Conservation (phyloP, 2,113 vertebrate genomes). For the Ascaphus truei region DNA sequence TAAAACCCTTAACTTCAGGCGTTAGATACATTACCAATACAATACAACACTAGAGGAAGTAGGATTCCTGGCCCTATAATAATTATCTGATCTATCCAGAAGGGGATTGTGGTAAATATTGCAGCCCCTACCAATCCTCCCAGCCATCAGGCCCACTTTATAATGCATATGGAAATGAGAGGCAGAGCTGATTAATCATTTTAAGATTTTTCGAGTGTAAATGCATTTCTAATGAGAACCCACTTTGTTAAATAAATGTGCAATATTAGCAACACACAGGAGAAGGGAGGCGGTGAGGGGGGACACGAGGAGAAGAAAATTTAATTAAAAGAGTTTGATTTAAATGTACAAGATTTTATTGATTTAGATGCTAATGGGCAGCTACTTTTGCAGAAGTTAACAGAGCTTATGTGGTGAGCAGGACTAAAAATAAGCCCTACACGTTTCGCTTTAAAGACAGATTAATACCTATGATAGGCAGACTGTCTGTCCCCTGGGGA, state of each 20-base stretch:
- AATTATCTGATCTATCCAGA: no score
- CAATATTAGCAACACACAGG: slow-evolving; percentile 32
- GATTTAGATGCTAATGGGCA: slow-evolving; percentile 39
- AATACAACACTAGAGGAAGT: no score
- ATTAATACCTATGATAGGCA: slow-evolving; percentile 35
- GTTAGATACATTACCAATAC: no score
- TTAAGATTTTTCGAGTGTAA: slow-evolving; percentile 34
- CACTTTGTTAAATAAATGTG: slow-evolving; percentile 38
- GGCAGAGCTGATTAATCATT: slow-evolving; percentile 34
- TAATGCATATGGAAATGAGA: slow-evolving; percentile 29
- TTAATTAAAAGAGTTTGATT: slow-evolving; percentile 39
- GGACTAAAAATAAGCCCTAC: slow-evolving; percentile 1
- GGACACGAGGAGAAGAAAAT: slow-evolving; percentile 36
- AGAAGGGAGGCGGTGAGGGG: slow-evolving; percentile 21
- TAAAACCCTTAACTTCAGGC: no score
- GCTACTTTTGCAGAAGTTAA: slow-evolving; percentile 33
- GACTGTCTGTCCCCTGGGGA: not conserved
- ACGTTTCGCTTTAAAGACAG: slow-evolving; percentile 28
- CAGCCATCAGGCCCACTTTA: not conserved
- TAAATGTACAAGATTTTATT: slow-evolving; percentile 37
- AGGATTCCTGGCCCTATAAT: no score
- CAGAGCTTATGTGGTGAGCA: slow-evolving; percentile 7
- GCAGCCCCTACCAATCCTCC: not conserved
- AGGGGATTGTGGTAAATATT: no score
- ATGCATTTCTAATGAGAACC: slow-evolving; percentile 37